Conservation (phyloP, 1,140 invertebrate genomes). For the Littorina saxatilis region DNA sequence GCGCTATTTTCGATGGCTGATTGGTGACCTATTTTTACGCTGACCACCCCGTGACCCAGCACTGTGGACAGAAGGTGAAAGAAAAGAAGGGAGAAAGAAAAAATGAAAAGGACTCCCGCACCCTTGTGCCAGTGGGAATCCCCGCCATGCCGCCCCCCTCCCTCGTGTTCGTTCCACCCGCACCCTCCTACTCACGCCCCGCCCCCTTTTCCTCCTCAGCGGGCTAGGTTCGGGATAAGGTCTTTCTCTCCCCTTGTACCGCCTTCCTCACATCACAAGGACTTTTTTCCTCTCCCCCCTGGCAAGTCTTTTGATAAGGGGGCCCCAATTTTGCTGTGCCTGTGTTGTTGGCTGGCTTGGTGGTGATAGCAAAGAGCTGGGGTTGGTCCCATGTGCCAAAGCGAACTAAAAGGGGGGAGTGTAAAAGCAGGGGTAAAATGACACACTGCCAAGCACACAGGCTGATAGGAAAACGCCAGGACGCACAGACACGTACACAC, state of each 20-base stretch:
- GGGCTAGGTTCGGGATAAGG: neutral
- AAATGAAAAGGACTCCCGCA: neutral
- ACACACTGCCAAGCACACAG: conserved; percentile 1
- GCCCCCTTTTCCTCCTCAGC: conserved; percentile 8
- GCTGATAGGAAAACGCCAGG: too few relatives aligned
- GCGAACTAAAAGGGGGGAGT: too few relatives aligned
- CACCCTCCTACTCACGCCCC: neutral
- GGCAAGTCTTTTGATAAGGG: neutral
- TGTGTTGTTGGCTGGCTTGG: neutral
- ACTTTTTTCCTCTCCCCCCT: too few relatives aligned
- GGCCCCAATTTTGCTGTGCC: neutral
- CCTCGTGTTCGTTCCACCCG: too few relatives aligned
- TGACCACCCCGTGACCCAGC: conserved; percentile 21
- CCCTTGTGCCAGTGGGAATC: neutral
- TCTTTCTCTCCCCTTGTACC: neutral
- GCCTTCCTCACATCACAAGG: too few relatives aligned
- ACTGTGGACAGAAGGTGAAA: neutral
- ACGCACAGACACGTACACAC: too few relatives aligned
- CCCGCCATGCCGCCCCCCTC: neutral
- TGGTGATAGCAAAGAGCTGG: neutral
- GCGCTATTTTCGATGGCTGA: neutral
- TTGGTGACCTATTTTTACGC: conserved; percentile 2
- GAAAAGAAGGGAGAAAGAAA: too few relatives aligned
- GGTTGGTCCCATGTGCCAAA: neutral
- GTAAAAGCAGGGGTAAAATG: neutral